A percentile compares a stretch with the other conserved stretches of the same genome.
These are phyloP conservation scores for Microcebus murinus DNA, from an alignment of 2,113 vertebrate genomes.

Conservation along the genomic window DNA sequence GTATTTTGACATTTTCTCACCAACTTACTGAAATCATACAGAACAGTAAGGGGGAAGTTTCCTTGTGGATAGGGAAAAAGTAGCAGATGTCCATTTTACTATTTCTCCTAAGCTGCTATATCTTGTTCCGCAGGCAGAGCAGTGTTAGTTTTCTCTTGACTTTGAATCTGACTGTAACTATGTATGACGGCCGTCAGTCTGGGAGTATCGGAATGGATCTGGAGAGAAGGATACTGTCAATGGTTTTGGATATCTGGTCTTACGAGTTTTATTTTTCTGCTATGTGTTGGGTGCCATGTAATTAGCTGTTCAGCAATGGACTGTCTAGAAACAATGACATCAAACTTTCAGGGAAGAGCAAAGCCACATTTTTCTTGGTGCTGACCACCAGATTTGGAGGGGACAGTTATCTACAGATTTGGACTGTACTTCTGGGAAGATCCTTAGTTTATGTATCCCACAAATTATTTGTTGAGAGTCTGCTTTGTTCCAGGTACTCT, in stretches of 20 bases:
- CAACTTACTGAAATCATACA: not conserved
- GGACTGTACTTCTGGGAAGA: not conserved
- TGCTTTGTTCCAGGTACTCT: not conserved
- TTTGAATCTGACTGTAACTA: not conserved
- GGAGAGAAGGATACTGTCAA: not conserved
- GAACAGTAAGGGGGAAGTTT: not conserved
- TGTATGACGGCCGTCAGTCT: not conserved
- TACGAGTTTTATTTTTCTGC: conserved; percentile 27
- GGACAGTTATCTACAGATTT: not conserved
- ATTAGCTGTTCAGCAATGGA: not conserved
- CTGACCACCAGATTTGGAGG: not conserved
- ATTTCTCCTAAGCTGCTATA: not conserved
- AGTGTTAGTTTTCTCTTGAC: not conserved
- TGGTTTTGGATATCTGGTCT: conserved; percentile 2
- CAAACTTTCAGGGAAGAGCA: not conserved
- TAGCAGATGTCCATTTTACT: not conserved
- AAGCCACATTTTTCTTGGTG: not conserved
- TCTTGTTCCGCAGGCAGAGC: not conserved
- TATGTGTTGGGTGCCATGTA: not conserved
- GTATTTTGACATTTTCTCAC: not conserved
- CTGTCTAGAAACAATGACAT: not conserved
- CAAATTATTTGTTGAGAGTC: not conserved
- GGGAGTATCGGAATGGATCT: not conserved
- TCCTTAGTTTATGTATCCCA: not conserved
- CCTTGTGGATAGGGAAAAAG: not conserved